Percentiles rank a stretch among this genome's conserved stretches.
These are phyloP conservation scores for Rhimphoctona megacephalus DNA, from an alignment of 2,888 invertebrate species.

Conservation along the genomic window DNA sequence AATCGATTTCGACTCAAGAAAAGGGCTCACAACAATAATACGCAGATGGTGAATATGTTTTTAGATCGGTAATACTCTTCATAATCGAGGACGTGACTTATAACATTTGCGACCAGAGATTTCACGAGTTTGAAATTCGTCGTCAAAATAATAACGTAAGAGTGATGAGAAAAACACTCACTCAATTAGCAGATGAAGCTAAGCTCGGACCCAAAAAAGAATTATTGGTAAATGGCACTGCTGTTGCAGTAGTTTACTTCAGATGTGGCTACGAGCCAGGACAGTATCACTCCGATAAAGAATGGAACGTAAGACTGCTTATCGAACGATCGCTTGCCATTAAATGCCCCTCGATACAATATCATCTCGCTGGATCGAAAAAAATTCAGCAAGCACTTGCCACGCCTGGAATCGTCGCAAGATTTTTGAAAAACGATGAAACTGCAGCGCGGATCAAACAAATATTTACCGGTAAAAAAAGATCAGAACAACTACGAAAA, in stretches of 20 bases:
- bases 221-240: slow-evolving; percentile 88
- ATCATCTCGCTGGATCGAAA: slow-evolving; percentile 97
- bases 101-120: slow-evolving; percentile 97
- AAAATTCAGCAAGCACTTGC: slow-evolving; percentile 97
- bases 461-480: slow-evolving; percentile 89
- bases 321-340: slow-evolving; percentile 95
- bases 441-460: slow-evolving; percentile 89
- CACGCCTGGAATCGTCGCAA: slow-evolving; percentile 90
- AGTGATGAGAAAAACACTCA: slow-evolving; percentile 91
- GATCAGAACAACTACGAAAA: neutral
- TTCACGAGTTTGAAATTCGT: slow-evolving; percentile 95
- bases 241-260: slow-evolving; percentile 95
- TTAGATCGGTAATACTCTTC: slow-evolving; percentile 91
- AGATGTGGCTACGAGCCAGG: slow-evolving; percentile 95
- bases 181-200: slow-evolving; percentile 88
- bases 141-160: slow-evolving; percentile 89
- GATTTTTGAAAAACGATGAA: slow-evolving; percentile 89
- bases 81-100: slow-evolving; percentile 94
- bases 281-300: slow-evolving; percentile 91
- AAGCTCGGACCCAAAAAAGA: slow-evolving; percentile 88
- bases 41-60: slow-evolving; percentile 52
- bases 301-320: slow-evolving; percentile 94
- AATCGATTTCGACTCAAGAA: neutral
- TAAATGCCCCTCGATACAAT: slow-evolving; percentile 97
- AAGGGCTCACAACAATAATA: neutral